Percentiles rank a stretch among this genome's conserved stretches.
Conservation (phyloP, 2,113 vertebrate species). For the Raja brachyura region DNA sequence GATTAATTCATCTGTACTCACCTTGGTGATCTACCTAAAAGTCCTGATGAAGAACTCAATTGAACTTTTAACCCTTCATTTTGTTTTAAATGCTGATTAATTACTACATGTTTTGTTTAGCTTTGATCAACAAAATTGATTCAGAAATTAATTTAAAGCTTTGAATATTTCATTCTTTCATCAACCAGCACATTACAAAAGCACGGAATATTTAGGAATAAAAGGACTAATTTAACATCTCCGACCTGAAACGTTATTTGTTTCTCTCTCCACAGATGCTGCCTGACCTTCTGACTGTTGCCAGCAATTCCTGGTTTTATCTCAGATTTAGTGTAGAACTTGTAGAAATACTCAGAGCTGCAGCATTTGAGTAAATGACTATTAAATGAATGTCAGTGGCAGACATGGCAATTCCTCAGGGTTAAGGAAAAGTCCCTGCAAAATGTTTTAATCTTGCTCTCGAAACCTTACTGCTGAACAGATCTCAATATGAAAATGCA, state of each 20-base stretch:
- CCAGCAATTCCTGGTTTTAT: too few relatives aligned
- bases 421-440: background rate
- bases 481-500: background rate
- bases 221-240: too few relatives aligned
- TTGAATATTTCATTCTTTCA: background rate
- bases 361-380: background rate
- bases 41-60: background rate
- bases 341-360: background rate
- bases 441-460: background rate
- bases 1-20: background rate
- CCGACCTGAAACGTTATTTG: too few relatives aligned
- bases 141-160: background rate
- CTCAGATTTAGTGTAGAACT: too few relatives aligned
- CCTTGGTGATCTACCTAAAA: background rate
- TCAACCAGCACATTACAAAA: background rate
- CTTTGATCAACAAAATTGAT: background rate
- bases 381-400: background rate
- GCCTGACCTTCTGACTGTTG: too few relatives aligned
- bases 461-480: background rate
- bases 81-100: background rate
- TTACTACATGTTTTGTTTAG: too few relatives aligned
- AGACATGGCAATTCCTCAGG: background rate
- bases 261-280: too few relatives aligned
- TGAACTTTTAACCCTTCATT: background rate
- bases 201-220: background rate